Conservation (phyloP, 1,140 invertebrate species). For the Drosophila pallidifrons region DNA sequence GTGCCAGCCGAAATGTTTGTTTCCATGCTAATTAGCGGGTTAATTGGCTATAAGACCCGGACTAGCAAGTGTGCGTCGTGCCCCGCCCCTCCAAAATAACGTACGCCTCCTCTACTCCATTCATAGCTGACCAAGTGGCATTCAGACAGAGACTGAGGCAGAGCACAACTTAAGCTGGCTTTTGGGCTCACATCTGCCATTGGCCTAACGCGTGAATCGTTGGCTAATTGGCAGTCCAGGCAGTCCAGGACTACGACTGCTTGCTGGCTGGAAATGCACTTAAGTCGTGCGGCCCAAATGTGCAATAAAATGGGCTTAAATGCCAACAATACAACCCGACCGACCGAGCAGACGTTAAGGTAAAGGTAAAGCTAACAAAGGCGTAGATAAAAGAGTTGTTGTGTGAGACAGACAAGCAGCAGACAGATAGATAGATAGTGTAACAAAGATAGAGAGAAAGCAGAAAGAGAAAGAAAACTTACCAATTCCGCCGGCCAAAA, state of each 20-base stretch:
- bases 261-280: slow-evolving; percentile 58
- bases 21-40: slow-evolving; percentile 80
- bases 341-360: not conserved
- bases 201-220: slow-evolving; percentile 43
- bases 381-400: slow-evolving; percentile 6
- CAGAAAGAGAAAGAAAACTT: slow-evolving; percentile 61
- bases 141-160: not conserved
- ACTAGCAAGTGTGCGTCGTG: slow-evolving; percentile 17
- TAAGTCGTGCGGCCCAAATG: slow-evolving; percentile 55
- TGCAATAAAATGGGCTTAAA: slow-evolving; percentile 50
- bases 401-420: slow-evolving; percentile 1
- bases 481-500: slow-evolving; percentile 84
- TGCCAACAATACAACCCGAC: not conserved
- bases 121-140: slow-evolving; percentile 6
- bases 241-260: slow-evolving; percentile 32
- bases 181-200: slow-evolving; percentile 33
- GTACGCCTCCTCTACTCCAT: not conserved
- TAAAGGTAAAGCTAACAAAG: slow-evolving; percentile 4
- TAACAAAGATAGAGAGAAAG: not conserved
- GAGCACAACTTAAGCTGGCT: slow-evolving; percentile 47
- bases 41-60: slow-evolving; percentile 73
- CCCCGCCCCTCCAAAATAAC: not conserved
- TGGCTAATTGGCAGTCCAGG: slow-evolving; percentile 63
- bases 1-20: slow-evolving; percentile 55
- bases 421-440: slow-evolving; percentile 17